phyloP scores from a whole-genome alignment of 2,113 vertebrate genomes.

The Plotosus lineatus region DNA sequence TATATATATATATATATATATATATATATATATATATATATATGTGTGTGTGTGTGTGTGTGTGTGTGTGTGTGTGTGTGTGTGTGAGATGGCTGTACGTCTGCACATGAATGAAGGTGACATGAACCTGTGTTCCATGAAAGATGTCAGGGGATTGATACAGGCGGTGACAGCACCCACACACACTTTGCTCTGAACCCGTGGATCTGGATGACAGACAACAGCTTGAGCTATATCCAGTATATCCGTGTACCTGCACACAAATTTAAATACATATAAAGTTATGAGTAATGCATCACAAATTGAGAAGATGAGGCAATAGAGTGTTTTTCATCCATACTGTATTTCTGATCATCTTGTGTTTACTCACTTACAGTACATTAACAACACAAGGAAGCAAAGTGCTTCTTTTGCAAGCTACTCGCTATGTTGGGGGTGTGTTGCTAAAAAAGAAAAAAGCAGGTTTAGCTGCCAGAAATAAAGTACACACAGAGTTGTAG shows the following conservation, averaged over 20 bases:
- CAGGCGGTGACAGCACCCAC: slow-evolving; percentile 85
- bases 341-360: background rate
- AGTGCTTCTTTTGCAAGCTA: background rate
- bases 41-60: too few relatives aligned
- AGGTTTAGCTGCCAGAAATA: slow-evolving; percentile 19
- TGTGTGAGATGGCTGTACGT: background rate
- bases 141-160: slow-evolving; percentile 86
- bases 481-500: slow-evolving; percentile 3
- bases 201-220: slow-evolving; percentile 85
- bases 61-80: too few relatives aligned
- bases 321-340: background rate
- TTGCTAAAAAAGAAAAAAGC: slow-evolving; percentile 8
- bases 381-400: background rate
- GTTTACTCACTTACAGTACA: background rate
- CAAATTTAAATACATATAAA: background rate
- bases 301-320: background rate
- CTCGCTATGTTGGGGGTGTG: background rate
- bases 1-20: too few relatives aligned
- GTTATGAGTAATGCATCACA: background rate
- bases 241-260: slow-evolving; percentile 85
- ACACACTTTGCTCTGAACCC: slow-evolving; percentile 76
- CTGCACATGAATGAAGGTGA: background rate
- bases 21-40: too few relatives aligned
- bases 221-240: slow-evolving; percentile 89
- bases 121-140: slow-evolving; percentile 91